phyloP scores from a whole-genome alignment of 2,888 invertebrate genomes.

The Cantharis rustica region DNA sequence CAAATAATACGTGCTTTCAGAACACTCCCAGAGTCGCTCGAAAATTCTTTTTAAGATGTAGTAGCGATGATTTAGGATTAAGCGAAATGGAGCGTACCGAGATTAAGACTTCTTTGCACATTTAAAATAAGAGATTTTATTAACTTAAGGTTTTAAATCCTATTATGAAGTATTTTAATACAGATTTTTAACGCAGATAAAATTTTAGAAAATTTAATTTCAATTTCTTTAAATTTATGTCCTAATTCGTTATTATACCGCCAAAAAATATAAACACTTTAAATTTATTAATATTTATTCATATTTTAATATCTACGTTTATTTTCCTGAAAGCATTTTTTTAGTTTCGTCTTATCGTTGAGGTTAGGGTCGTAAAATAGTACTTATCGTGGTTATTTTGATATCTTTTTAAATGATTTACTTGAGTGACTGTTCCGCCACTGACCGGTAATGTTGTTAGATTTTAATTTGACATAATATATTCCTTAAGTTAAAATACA shows the following conservation, averaged over 20 bases:
- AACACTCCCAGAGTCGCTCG: constrained; percentile 27
- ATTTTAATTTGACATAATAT: no score
- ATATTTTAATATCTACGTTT: no score
- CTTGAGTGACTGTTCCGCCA: no score
- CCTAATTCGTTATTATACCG: neutral
- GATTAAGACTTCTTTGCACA: constrained; percentile 48
- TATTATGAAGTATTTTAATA: constrained; percentile 13
- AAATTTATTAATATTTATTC: neutral
- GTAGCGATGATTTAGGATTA: constrained; percentile 51
- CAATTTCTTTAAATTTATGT: neutral
- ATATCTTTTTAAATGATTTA: no score
- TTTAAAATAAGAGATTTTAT: constrained; percentile 37
- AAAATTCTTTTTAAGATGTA: constrained; percentile 45
- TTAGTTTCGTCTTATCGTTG: no score
- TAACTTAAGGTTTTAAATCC: constrained; percentile 19
- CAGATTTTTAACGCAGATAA: constrained; percentile 8
- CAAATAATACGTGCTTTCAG: constrained; percentile 37
- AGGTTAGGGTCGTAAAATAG: no score
- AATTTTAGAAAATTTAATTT: constrained; percentile 2
- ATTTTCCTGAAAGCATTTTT: no score
- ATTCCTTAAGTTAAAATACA: no score
- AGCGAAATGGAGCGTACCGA: constrained; percentile 51
- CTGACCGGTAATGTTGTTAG: no score
- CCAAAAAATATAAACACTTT: neutral
- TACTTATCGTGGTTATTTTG: no score